These are phyloP conservation scores for Drosophila basisetae DNA, from an alignment of 2,888 invertebrate species.

Conservation along the genomic window DNA sequence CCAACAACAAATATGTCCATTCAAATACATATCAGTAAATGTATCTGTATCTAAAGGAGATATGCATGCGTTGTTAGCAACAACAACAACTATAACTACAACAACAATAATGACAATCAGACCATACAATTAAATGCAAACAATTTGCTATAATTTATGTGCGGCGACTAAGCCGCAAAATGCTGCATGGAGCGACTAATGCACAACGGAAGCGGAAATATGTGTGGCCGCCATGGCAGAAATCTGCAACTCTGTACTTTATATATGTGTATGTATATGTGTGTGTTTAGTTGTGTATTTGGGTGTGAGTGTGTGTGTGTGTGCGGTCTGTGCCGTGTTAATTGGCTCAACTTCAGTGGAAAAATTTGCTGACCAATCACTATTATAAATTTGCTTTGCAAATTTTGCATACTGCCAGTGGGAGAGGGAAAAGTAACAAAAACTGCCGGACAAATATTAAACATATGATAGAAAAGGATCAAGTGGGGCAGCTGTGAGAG, in stretches of 20 bases:
- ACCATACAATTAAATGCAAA: slow-evolving; percentile 77
- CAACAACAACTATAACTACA: slow-evolving; percentile 21
- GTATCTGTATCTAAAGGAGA: slow-evolving; percentile 35
- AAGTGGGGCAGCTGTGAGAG: slow-evolving; percentile 11
- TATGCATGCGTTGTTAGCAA: slow-evolving; percentile 47
- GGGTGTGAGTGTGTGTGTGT: background rate
- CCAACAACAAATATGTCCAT: slow-evolving; percentile 8
- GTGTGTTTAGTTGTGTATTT: slow-evolving; percentile 1
- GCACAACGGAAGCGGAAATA: slow-evolving; percentile 79
- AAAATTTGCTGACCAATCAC: slow-evolving; percentile 56
- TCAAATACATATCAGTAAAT: slow-evolving; percentile 1
- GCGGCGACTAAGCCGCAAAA: slow-evolving; percentile 53
- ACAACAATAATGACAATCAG: slow-evolving; percentile 32
- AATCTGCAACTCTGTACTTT: slow-evolving; percentile 5
- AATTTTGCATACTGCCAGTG: slow-evolving; percentile 39
- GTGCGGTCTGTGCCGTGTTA: slow-evolving; percentile 34
- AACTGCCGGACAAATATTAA: background rate
- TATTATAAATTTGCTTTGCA: slow-evolving; percentile 61
- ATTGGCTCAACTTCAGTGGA: slow-evolving; percentile 50
- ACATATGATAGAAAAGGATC: background rate
- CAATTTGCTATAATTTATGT: slow-evolving; percentile 81
- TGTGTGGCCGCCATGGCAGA: slow-evolving; percentile 61
- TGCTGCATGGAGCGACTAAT: slow-evolving; percentile 68
- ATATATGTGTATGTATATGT: slow-evolving; percentile 1
- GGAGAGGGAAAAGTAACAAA: background rate